phyloP scores from a whole-genome alignment of 1,140 invertebrate genomes.

The Cataglyphis hispanica region DNA sequence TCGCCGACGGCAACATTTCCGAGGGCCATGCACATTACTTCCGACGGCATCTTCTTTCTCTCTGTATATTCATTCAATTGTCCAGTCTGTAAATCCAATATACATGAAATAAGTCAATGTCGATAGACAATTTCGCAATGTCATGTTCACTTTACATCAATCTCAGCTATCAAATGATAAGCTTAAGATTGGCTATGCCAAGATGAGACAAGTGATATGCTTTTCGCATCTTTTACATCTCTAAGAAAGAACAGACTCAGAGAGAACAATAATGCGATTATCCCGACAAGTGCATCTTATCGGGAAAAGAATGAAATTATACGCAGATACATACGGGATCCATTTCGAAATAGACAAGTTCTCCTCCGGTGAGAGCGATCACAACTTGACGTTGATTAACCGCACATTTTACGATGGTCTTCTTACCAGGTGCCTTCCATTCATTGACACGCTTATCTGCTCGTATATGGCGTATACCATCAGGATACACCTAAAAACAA shows the following conservation, averaged over 20 bases:
- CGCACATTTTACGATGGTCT: conserved; percentile 98
- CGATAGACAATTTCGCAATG: not conserved
- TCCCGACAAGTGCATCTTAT: not conserved
- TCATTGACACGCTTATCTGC: conserved; percentile 99
- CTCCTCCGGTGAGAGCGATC: conserved; percentile 98
- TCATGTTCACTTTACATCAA: conserved; percentile 65
- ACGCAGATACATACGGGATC: conserved; percentile 93
- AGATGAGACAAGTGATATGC: conserved; percentile 69
- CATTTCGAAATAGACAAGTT: conserved; percentile 99
- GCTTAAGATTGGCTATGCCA: not conserved
- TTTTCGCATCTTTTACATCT: conserved; percentile 82
- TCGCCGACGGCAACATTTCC: conserved; percentile 98
- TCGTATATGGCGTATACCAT: conserved; percentile 99
- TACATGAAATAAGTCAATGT: not conserved
- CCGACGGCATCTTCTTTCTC: conserved; percentile 97
- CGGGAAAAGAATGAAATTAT: conserved; percentile 19
- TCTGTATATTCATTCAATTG: conserved; percentile 99
- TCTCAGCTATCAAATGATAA: not conserved
- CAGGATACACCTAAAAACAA: conserved; percentile 94
- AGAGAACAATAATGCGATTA: conserved; percentile 80
- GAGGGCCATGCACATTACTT: conserved; percentile 99
- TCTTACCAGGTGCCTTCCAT: conserved; percentile 99
- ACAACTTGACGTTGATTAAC: conserved; percentile 99
- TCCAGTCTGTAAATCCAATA: conserved; percentile 92
- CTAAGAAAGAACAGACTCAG: conserved; percentile 68